These are phyloP conservation scores for Blastobasis lacticolella DNA, from an alignment of 2,888 invertebrate genomes.

Conservation along the genomic window DNA sequence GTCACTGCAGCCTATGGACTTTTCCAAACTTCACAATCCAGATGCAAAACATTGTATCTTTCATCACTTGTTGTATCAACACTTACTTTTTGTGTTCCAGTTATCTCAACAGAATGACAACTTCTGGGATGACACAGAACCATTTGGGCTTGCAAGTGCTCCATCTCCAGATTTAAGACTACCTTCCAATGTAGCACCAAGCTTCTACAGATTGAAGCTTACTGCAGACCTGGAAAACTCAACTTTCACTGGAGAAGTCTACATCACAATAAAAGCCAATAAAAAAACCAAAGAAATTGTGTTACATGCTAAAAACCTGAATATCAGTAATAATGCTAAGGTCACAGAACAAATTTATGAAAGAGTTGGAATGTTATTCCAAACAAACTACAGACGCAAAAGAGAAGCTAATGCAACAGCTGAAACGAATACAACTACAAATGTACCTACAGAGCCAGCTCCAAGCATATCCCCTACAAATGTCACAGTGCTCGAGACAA, in stretches of 20 bases:
- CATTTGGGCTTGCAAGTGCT: constrained; percentile 38
- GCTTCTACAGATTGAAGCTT: constrained; percentile 72
- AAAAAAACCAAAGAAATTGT: constrained; percentile 53
- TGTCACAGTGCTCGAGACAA: constrained; percentile 6
- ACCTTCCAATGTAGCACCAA: constrained; percentile 66
- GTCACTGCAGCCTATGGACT: no score
- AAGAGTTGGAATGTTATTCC: constrained; percentile 36
- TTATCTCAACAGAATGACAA: constrained; percentile 36
- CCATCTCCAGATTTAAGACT: constrained; percentile 54
- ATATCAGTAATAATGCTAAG: constrained; percentile 43
- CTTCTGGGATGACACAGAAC: constrained; percentile 59
- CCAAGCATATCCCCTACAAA: constrained; percentile 10
- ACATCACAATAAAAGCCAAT: constrained; percentile 59
- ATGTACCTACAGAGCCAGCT: constrained; percentile 2
- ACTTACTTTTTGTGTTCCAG: constrained; percentile 21
- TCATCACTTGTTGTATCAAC: constrained; percentile 1
- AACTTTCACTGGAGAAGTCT: constrained; percentile 55
- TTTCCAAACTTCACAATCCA: no score
- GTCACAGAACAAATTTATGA: constrained; percentile 65
- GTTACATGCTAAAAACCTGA: constrained; percentile 68
- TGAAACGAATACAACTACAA: neutral
- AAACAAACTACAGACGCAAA: constrained; percentile 34
- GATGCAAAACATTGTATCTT: no score
- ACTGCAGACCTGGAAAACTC: constrained; percentile 64
- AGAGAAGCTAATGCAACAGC: constrained; percentile 4